A percentile compares a stretch with the other conserved stretches of the same genome.
These are phyloP conservation scores for Reinhardtius hippoglossoides DNA, from an alignment of 2,113 vertebrate genomes.

Conservation along the genomic window DNA sequence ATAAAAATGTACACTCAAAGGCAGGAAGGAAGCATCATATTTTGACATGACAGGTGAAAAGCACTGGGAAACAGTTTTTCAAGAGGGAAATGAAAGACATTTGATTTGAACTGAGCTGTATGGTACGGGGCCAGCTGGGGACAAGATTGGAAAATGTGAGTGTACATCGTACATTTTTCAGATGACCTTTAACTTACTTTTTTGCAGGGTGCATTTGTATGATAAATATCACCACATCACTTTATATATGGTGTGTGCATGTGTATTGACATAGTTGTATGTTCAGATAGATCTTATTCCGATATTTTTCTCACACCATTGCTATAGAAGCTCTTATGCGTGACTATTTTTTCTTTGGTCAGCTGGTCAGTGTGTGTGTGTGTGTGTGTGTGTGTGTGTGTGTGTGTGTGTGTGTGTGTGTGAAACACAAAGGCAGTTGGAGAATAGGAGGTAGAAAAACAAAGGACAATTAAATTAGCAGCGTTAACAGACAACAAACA, in stretches of 20 bases:
- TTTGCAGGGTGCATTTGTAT: not conserved
- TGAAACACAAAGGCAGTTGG: constrained; percentile 12
- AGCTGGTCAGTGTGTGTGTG: not conserved
- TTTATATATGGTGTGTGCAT: too few species aligned
- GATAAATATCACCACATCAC: too few species aligned
- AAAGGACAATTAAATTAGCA: too few species aligned
- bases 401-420: not conserved
- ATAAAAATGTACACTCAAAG: not conserved
- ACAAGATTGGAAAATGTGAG: not conserved
- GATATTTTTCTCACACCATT: too few species aligned
- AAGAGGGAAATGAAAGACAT: not conserved
- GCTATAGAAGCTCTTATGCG: not conserved
- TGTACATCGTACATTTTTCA: not conserved
- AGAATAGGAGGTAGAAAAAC: not conserved
- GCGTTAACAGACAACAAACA: too few species aligned
- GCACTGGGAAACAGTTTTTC: not conserved
- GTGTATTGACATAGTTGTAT: too few species aligned
- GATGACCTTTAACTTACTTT: not conserved
- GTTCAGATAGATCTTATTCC: too few species aligned
- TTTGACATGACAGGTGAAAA: not conserved
- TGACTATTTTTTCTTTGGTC: not conserved
- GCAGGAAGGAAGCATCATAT: not conserved
- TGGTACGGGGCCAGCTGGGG: too few species aligned
- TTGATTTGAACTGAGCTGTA: not conserved
- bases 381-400: too few species aligned